Evolutionary conservation across 2,113 vertebrate species (phyloP).

Genomic region (Toxotes chatareus): DNA sequence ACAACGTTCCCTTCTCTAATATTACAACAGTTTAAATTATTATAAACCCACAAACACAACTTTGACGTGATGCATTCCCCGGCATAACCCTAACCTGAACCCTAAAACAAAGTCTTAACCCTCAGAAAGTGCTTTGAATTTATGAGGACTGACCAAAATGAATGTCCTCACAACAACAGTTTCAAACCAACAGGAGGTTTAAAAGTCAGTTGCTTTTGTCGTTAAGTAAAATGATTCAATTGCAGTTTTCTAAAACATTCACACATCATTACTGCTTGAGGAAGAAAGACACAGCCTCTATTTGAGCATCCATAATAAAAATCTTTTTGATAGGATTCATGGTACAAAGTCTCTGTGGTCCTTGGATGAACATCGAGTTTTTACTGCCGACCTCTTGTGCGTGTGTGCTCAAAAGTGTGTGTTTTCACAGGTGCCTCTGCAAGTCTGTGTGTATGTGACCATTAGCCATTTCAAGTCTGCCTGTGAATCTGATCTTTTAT

Average conservation of each 20-base stretch:
- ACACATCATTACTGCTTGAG: not conserved
- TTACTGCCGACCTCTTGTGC: slow-evolving; percentile 23
- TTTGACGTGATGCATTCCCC: too few species aligned
- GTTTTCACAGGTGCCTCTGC: slow-evolving; percentile 31
- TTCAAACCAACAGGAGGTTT: too few species aligned
- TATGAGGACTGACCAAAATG: too few species aligned
- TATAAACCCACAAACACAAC: not conserved
- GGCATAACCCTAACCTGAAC: too few species aligned
- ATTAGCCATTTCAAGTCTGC: not conserved
- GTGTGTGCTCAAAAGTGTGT: slow-evolving; percentile 13
- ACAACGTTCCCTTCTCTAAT: too few species aligned
- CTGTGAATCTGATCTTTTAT: slow-evolving; percentile 17
- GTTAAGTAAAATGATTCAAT: not conserved
- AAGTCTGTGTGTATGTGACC: slow-evolving; percentile 6
- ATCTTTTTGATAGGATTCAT: not conserved
- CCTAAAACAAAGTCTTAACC: too few species aligned
- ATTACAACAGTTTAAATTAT: not conserved
- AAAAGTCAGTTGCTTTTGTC: not conserved
- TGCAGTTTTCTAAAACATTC: not conserved
- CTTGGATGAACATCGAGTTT: slow-evolving; percentile 59
- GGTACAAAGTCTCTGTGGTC: not conserved
- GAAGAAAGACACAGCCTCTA: not conserved
- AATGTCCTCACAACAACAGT: too few species aligned
- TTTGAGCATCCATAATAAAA: not conserved
- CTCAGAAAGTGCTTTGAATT: too few species aligned